Base-by-base conservation (phyloP, 2,797 vertebrate species). In the Sebastes steindachneri region DNA sequence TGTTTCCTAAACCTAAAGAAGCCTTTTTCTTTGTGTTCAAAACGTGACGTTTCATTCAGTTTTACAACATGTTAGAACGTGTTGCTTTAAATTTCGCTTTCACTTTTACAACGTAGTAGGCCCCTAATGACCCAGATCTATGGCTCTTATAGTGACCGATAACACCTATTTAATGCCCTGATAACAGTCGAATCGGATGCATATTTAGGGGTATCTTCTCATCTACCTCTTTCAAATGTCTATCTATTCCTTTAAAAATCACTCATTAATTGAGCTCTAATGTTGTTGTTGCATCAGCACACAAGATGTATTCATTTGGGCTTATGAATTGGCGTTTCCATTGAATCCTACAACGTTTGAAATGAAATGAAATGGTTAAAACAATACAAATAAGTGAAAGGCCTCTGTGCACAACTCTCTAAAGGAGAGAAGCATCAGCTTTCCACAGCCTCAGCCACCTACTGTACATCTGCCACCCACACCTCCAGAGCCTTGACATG, bases 401-500 rank as follows among this genome's bases (percentile, higher is more conserved):
- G 28, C n/a, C 33, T 65, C 5, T 25, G 21, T 48, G 26, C 10
- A 33, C 10, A 59, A 10, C 17, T 23, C n/a, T 68, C 53, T 9
- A 35, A 63, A 51, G 41, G 17, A 78, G 11, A 25, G 15, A 60
- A 68, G 11, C 65, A 63, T 57, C 21, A 35, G 26, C 15, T 71
- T 67, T 76, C 55, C 64, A 73, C 45, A 73, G n/a, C 25, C 37
- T 80, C 37, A 62, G 23, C 57, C 66, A 68, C 12, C 29, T 55
- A 66, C 26, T 65, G 55, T 54, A 41, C 26, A 62, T 79, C 25
- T 70, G 28, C 68, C 63, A 57, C 41, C 67, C 54, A 75, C 73
- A 68, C 53, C 58, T 62, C 0, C 3, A 54, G 41, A 76, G 60
- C 51, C 60, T 64, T 71, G n/a, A 75, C 53, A 64, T 53, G 79